Evolutionary conservation across 2,888 invertebrate genomes (phyloP).

Genomic region (Lasioglossum vierecki): DNA sequence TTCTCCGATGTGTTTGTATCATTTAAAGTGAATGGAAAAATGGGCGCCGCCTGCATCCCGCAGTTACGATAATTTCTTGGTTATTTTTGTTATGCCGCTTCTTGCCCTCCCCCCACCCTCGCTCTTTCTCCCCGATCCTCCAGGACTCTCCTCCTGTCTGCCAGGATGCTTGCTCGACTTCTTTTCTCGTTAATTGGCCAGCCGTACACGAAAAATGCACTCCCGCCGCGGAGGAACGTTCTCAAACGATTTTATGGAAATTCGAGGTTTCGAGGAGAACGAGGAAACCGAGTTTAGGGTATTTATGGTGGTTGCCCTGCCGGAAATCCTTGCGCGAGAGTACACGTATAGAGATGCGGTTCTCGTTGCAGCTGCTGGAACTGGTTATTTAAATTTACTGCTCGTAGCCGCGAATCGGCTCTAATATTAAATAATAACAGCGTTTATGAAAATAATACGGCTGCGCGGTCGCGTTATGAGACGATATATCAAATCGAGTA

Average conservation of each 20-base stretch:
- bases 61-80: constrained; percentile 59
- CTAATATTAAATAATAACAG: constrained; percentile 2
- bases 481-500: not conserved
- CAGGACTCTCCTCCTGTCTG: not conserved
- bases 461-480: not conserved
- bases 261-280: not conserved
- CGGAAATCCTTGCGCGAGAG: not conserved
- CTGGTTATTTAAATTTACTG: constrained; percentile 1
- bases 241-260: not conserved
- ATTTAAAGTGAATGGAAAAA: constrained; percentile 59
- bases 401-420: not conserved
- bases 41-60: constrained; percentile 53
- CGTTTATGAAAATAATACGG: not conserved
- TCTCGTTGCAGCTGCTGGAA: not conserved
- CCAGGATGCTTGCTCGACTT: constrained; percentile 38
- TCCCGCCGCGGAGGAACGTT: not conserved
- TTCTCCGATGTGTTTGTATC: constrained; percentile 54
- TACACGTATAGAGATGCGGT: not conserved
- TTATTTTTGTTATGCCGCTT: constrained; percentile 47
- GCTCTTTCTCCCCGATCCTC: not conserved
- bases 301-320: not conserved
- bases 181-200: constrained; percentile 49
- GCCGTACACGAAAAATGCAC: constrained; percentile 5
- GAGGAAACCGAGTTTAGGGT: not conserved
- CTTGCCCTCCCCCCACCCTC: too few species aligned